Base-by-base conservation (phyloP, 2,113 vertebrate genomes). In the Semicossyphus pulcher region DNA sequence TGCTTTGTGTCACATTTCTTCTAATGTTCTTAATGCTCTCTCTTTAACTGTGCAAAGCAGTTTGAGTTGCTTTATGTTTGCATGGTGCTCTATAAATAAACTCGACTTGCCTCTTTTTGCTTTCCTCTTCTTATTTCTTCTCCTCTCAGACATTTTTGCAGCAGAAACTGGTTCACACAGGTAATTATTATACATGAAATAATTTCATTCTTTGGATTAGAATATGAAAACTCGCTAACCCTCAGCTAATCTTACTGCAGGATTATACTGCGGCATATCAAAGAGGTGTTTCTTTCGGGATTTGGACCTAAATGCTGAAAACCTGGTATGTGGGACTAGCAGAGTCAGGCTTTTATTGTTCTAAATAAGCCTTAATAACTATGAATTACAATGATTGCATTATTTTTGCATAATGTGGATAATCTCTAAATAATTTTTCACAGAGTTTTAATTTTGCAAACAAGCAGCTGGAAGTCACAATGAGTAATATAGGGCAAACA, bases 231-330 rank as follows among this genome's bases (percentile, higher is more conserved):
- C n/a, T n/a, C n/a, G n/a, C n/a, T 41, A 56, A 64, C 21, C 10
- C 20, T 11, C 8, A 23, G 18, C 31, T 64, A 81, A 72, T 86
- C 57, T 77, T 72, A 59, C 41, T 36, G 66, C 26, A 65, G 74
- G 62, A 87, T 81, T 62, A 76, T 52, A 51, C 49, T 2, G 31
- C 64, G 4, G 20, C 10, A 57, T 76, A 18, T 76, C 48, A 82
- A 77, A 63, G 72, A 62, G 61, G 3, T 0, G 11, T 69, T 57
- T 81, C 56, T 65, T 65, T 78, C 47, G 56, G 47, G 73, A 84
- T 78, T 83, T 80, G 68, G 20, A 67, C 8, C 16, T 9, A 31
- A 51, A 71, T 51, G 15, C 18, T 74, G n/a, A 57, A 57, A 47
- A 29, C 47, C 23, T 31, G 29, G 45, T 34, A 44, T 65, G 26